Percentiles rank a stretch among this genome's conserved stretches.
Conservation (phyloP, 2,113 vertebrate species). For the Callipepla californica region DNA sequence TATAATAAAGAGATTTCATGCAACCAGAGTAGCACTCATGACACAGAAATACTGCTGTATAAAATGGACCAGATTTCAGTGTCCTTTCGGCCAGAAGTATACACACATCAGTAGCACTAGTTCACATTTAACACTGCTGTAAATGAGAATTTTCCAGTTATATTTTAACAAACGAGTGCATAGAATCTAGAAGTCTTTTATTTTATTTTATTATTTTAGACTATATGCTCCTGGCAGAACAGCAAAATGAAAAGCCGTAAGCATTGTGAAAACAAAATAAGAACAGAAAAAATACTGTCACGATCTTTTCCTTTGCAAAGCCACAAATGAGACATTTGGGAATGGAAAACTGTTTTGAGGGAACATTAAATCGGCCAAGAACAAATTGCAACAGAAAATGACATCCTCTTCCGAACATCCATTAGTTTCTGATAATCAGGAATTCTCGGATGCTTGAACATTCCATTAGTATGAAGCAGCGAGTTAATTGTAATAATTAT, state of each 20-base stretch:
- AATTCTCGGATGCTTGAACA: conserved; percentile 65
- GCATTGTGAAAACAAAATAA: conserved; percentile 31
- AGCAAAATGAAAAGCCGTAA: neutral
- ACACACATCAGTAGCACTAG: neutral
- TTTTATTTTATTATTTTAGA: neutral
- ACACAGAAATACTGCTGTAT: neutral
- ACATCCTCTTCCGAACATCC: conserved; percentile 59
- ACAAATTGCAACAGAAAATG: conserved; percentile 68
- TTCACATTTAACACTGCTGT: neutral
- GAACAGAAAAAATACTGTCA: neutral
- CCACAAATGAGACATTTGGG: conserved; percentile 55
- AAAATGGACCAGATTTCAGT: neutral
- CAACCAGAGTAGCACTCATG: neutral
- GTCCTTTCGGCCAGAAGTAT: neutral
- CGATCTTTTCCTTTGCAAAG: conserved; percentile 22
- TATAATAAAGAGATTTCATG: neutral
- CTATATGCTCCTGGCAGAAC: neutral
- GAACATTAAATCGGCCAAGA: conserved; percentile 68
- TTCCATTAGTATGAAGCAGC: conserved; percentile 54
- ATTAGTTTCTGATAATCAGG: conserved; percentile 67
- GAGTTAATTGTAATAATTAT: conserved; percentile 72
- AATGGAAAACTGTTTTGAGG: conserved; percentile 27
- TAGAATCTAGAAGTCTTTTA: neutral
- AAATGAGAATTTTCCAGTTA: neutral
- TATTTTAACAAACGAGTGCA: neutral